Evolutionary conservation across 30 jellyfish, hydroid and myxozoan genomes (phyloP).

Genomic region (Aurelia aurita): DNA sequence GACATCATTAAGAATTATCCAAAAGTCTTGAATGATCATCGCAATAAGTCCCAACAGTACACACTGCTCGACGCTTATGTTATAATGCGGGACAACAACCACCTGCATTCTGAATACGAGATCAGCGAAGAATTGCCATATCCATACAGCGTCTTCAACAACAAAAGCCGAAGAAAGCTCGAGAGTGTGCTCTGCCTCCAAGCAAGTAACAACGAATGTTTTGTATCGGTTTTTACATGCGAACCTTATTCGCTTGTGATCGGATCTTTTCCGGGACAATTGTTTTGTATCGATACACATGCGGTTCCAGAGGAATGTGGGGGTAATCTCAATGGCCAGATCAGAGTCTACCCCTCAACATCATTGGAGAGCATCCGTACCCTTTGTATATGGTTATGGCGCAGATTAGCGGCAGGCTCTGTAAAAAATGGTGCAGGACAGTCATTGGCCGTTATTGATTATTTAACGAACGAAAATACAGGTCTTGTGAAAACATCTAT

Average conservation of each 20-base stretch:
- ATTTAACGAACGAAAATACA: too few relatives aligned
- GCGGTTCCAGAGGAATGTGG: conserved; percentile 8
- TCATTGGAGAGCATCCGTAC: too few relatives aligned
- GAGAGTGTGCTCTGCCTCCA: too few relatives aligned
- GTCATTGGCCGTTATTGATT: too few relatives aligned
- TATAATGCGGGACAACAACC: conserved; percentile 2
- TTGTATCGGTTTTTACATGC: conserved; percentile 4
- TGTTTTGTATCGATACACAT: conserved; percentile 9
- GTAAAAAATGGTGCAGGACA: too few relatives aligned
- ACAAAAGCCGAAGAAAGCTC: too few relatives aligned
- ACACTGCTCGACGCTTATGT: conserved; percentile 1
- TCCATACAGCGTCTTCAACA: too few relatives aligned
- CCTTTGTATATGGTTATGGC: too few relatives aligned
- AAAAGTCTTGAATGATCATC: not conserved
- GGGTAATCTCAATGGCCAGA: conserved; percentile 23
- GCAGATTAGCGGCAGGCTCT: too few relatives aligned
- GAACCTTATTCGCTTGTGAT: conserved; percentile 10
- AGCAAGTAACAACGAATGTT: not conserved
- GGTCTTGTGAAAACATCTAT: too few relatives aligned
- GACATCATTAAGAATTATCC: conserved; percentile 11
- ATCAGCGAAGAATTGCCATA: too few relatives aligned
- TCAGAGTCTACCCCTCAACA: not conserved
- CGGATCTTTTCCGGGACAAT: not conserved
- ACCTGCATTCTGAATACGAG: not conserved
- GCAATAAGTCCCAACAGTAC: not conserved